Evolutionary conservation across 2,113 vertebrate genomes (phyloP).

Genomic region (Sinocyclocheilus anophthalmus): DNA sequence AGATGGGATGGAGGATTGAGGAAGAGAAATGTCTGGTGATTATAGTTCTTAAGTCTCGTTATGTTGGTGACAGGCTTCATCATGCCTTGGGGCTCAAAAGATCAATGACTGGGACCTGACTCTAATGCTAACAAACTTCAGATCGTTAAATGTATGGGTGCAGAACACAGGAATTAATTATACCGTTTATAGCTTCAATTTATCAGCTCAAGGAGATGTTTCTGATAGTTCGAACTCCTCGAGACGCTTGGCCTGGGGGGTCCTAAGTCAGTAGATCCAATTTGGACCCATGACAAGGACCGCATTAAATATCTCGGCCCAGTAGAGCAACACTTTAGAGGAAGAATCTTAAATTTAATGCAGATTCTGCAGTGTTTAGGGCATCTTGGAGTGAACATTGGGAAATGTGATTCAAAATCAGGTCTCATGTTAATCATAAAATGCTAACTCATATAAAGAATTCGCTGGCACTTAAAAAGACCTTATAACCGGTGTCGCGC

Average conservation of each 20-base stretch:
- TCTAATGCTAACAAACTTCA: conserved; percentile 70
- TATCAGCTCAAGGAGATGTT: conserved; percentile 66
- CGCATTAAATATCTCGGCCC: background rate
- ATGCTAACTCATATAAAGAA: background rate
- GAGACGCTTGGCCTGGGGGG: background rate
- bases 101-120: conserved; percentile 70
- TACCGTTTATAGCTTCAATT: conserved; percentile 75
- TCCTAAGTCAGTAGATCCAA: conserved; percentile 17
- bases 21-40: conserved; percentile 29
- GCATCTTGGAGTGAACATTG: background rate
- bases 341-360: background rate
- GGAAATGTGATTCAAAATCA: conserved; percentile 6
- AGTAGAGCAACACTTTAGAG: conserved; percentile 8
- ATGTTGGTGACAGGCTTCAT: conserved; percentile 67
- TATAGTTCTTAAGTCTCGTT: conserved; percentile 51
- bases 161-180: conserved; percentile 73
- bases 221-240: conserved; percentile 37
- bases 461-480: background rate
- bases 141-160: conserved; percentile 74
- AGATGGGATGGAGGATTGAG: conserved; percentile 1
- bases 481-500: background rate
- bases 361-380: background rate
- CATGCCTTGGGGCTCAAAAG: conserved; percentile 61
- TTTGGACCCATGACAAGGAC: conserved; percentile 15
- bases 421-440: conserved; percentile 12